Evolutionary conservation across 35 echinoderm and acorn worm genomes (phyloP).

Genomic region (Apostichopus parvimensis): DNA sequence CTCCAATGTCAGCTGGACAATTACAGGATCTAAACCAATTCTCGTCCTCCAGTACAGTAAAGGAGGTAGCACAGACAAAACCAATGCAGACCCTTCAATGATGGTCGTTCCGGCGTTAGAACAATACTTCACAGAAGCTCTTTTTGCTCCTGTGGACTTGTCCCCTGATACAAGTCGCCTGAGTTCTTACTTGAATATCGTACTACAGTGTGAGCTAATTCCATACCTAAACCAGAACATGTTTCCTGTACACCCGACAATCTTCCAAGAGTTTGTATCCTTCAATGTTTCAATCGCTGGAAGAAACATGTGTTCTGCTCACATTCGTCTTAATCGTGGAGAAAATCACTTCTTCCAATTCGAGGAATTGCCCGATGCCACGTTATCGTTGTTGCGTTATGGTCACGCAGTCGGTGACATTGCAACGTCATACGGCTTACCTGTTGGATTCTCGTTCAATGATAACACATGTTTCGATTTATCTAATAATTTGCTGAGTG

Average conservation of each 20-base stretch:
- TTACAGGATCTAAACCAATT: slow-evolving; percentile 63
- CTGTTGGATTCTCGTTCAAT: slow-evolving; percentile 70
- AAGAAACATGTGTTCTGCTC: slow-evolving; percentile 66
- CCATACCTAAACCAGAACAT: slow-evolving; percentile 75
- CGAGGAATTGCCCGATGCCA: neutral
- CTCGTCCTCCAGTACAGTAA: slow-evolving; percentile 88
- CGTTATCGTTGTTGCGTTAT: slow-evolving; percentile 66
- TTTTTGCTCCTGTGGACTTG: slow-evolving; percentile 56
- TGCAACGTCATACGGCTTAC: slow-evolving; percentile 78
- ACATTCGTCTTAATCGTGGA: slow-evolving; percentile 57
- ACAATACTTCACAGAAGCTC: slow-evolving; percentile 68
- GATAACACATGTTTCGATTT: slow-evolving; percentile 63
- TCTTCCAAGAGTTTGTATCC: slow-evolving; percentile 48
- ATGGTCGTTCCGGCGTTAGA: slow-evolving; percentile 85
- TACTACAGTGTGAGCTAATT: slow-evolving; percentile 68
- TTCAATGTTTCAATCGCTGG: slow-evolving; percentile 56
- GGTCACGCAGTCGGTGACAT: slow-evolving; percentile 59
- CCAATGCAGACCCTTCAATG: slow-evolving; percentile 87
- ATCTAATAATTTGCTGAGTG: neutral
- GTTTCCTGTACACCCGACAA: slow-evolving; percentile 71
- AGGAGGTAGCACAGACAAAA: slow-evolving; percentile 67
- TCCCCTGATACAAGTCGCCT: slow-evolving; percentile 32
- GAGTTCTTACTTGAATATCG: slow-evolving; percentile 68
- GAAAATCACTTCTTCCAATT: slow-evolving; percentile 63
- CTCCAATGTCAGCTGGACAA: slow-evolving; percentile 61